phyloP scores from a whole-genome alignment of 2,888 invertebrate species.

The Galeopsomyia nigrocyanea region DNA sequence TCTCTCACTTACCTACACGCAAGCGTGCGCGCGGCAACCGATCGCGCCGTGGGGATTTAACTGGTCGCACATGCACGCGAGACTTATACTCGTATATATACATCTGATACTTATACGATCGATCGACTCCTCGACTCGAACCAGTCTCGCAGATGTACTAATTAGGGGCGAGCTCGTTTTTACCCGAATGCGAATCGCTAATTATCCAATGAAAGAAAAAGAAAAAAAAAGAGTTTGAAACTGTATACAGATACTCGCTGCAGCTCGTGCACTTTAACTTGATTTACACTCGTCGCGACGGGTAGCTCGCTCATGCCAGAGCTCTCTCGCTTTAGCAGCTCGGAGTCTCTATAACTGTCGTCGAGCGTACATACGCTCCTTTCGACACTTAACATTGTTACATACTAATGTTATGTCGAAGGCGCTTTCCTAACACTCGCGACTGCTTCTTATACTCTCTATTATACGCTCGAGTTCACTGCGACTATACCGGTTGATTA shows the following conservation, averaged over 20 bases:
- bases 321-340: conserved; percentile 15
- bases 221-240: too few species aligned
- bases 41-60: too few species aligned
- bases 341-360: conserved; percentile 6
- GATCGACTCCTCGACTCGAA: conserved; percentile 2
- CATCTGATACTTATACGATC: too few species aligned
- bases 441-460: too few species aligned
- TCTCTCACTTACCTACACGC: conserved; percentile 25
- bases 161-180: conserved; percentile 2
- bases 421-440: neutral
- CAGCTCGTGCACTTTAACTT: conserved; percentile 6
- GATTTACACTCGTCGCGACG: conserved; percentile 37
- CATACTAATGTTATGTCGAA: conserved; percentile 25
- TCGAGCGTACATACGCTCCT: conserved; percentile 8
- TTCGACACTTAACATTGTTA: conserved; percentile 45
- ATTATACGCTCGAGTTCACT: neutral
- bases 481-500: too few species aligned
- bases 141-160: neutral
- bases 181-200: neutral
- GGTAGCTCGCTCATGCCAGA: conserved; percentile 16
- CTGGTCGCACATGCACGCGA: too few species aligned
- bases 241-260: too few species aligned
- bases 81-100: too few species aligned
- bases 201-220: too few species aligned
- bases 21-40: conserved; percentile 8